Conservation (phyloP, 2,888 invertebrate species). For the Apocheima hispidaria region DNA sequence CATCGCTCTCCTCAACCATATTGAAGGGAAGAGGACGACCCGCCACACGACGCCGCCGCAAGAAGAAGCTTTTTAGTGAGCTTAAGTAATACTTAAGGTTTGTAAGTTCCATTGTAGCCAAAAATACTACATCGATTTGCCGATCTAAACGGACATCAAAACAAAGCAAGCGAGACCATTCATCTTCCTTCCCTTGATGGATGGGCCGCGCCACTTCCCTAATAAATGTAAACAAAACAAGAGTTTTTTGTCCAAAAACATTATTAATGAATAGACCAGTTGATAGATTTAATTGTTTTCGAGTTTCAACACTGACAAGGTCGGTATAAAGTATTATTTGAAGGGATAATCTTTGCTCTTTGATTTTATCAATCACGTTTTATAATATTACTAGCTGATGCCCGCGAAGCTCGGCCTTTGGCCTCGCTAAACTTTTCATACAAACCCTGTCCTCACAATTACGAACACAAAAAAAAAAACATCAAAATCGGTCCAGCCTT, state of each 20-base stretch:
- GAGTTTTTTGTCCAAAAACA: slow-evolving; percentile 68
- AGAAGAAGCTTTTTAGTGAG: too few relatives aligned
- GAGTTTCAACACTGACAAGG: slow-evolving; percentile 31
- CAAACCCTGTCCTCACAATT: too few relatives aligned
- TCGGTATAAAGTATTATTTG: not conserved
- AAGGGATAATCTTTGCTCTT: not conserved
- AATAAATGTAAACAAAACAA: slow-evolving; percentile 84
- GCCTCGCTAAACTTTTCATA: too few relatives aligned
- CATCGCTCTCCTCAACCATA: too few relatives aligned
- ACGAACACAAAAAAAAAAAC: too few relatives aligned
- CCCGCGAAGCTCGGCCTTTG: too few relatives aligned
- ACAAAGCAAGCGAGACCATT: slow-evolving; percentile 65
- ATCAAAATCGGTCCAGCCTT: too few relatives aligned
- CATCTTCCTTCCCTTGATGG: slow-evolving; percentile 78
- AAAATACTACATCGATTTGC: slow-evolving; percentile 31
- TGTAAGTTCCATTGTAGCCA: not conserved
- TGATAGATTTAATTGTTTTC: slow-evolving; percentile 79
- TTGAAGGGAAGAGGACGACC: too few relatives aligned
- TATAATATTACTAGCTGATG: too few relatives aligned
- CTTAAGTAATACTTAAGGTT: too few relatives aligned
- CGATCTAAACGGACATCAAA: slow-evolving; percentile 60
- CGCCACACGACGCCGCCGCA: too few relatives aligned
- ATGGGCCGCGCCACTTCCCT: slow-evolving; percentile 77
- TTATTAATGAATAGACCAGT: slow-evolving; percentile 74
- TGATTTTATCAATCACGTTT: too few relatives aligned